A percentile compares a stretch with the other conserved stretches of the same genome.
phyloP scores from a whole-genome alignment of 2,797 vertebrate genomes.

The Pseudochromis fuscus region DNA sequence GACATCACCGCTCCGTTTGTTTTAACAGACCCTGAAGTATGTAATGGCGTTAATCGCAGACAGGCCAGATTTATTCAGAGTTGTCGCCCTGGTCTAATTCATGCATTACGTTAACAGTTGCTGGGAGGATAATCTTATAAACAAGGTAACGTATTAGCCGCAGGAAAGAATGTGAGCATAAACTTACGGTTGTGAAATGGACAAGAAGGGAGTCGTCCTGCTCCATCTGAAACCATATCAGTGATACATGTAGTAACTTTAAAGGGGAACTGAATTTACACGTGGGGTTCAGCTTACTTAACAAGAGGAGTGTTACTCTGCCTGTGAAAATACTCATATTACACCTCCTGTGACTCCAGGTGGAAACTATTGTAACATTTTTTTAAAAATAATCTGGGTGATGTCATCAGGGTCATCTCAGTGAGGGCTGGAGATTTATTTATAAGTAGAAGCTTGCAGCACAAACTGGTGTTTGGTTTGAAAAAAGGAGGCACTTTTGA shows the following conservation, averaged over 20 bases:
- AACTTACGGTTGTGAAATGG: constrained; percentile 58
- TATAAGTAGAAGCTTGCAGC: no score
- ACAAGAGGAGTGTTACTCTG: constrained; percentile 1
- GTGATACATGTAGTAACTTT: constrained; percentile 48
- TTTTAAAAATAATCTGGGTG: neutral
- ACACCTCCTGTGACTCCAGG: neutral
- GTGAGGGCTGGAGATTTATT: neutral
- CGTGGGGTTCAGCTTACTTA: constrained; percentile 3
- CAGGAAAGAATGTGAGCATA: constrained; percentile 69
- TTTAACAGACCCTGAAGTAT: constrained; percentile 93
- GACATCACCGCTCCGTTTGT: constrained; percentile 92
- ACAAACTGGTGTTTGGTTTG: neutral
- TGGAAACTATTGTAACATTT: no score
- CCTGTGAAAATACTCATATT: constrained; percentile 22
- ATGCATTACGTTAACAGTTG: constrained; percentile 88
- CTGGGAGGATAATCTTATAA: constrained; percentile 88
- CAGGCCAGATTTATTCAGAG: constrained; percentile 84
- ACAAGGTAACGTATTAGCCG: constrained; percentile 79
- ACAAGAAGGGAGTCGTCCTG: constrained; percentile 56
- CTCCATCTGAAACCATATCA: constrained; percentile 55
- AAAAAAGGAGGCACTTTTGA: no score
- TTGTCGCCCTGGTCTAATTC: constrained; percentile 79
- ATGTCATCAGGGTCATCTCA: constrained; percentile 5
- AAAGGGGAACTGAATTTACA: constrained; percentile 42
- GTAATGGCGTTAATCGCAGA: constrained; percentile 92